These are phyloP conservation scores for Drosophila micromelanica DNA, from an alignment of 1,140 invertebrate species.

Conservation along the genomic window DNA sequence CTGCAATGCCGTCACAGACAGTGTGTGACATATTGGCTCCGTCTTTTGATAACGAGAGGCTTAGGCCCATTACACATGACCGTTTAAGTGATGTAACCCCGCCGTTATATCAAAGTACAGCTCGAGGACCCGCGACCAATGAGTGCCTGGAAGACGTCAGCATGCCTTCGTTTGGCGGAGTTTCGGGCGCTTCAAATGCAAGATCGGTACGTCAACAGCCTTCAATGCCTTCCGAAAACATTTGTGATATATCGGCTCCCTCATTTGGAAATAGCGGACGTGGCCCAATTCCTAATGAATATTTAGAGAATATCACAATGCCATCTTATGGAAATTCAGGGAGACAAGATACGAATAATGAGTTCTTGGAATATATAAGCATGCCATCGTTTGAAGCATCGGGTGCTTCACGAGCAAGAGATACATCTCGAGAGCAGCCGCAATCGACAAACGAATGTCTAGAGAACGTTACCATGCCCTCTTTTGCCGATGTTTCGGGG, in stretches of 20 bases:
- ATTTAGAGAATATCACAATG: not conserved
- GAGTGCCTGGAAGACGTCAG: slow-evolving; percentile 20
- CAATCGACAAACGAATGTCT: slow-evolving; percentile 6
- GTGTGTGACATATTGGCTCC: slow-evolving; percentile 5
- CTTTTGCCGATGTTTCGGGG: not conserved
- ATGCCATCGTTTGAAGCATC: slow-evolving; percentile 20
- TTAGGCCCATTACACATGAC: slow-evolving; percentile 19
- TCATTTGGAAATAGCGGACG: not conserved
- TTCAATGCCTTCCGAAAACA: slow-evolving; percentile 1
- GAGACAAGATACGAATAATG: not conserved
- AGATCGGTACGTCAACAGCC: not conserved
- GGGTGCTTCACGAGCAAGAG: slow-evolving; percentile 8
- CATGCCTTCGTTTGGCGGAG: slow-evolving; percentile 20
- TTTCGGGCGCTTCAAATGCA: not conserved
- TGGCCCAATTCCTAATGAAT: not conserved
- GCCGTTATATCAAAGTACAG: slow-evolving; percentile 29
- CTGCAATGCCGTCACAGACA: not conserved
- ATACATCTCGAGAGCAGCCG: not conserved
- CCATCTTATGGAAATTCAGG: not conserved
- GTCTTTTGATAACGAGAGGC: slow-evolving; percentile 1
- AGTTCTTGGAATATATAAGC: slow-evolving; percentile 7
- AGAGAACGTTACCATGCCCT: slow-evolving; percentile 10
- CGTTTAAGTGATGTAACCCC: slow-evolving; percentile 37
- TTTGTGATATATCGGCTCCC: slow-evolving; percentile 10
- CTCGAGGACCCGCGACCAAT: not conserved